These are phyloP conservation scores for Ptyas mucosa DNA, from an alignment of 2,113 vertebrate genomes.

Conservation along the genomic window DNA sequence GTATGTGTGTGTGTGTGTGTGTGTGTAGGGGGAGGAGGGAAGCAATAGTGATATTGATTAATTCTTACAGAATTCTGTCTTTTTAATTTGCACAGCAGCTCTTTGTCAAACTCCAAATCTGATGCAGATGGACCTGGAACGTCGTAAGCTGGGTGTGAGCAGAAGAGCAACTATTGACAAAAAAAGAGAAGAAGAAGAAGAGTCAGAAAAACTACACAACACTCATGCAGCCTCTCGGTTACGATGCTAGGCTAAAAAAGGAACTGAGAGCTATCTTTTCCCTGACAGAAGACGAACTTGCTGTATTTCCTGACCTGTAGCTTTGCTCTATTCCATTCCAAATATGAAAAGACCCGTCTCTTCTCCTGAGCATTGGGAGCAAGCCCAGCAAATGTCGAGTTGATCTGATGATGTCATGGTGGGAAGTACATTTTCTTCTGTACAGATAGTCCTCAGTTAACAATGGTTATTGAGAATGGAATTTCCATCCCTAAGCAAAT, in stretches of 20 bases:
- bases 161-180: constrained; percentile 2
- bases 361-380: not conserved
- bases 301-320: not conserved
- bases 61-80: constrained; percentile 5
- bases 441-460: not conserved
- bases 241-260: not conserved
- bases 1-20: not conserved
- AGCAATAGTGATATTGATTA: constrained; percentile 5
- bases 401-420: not conserved
- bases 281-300: too few relatives aligned
- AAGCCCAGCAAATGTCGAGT: not conserved
- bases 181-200: not conserved
- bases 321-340: not conserved
- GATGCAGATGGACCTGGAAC: constrained; percentile 1
- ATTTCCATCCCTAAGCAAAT: not conserved
- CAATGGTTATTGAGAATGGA: not conserved
- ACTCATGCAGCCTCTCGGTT: not conserved
- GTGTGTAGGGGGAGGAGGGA: too few relatives aligned
- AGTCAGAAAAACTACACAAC: constrained; percentile 11
- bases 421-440: not conserved
- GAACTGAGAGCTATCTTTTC: not conserved
- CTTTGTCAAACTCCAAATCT: not conserved
- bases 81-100: not conserved
- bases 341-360: not conserved
- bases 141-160: not conserved